Evolutionary conservation across 2,797 vertebrate genomes (phyloP), one percentile per base, ranked within the genome.

Genomic region (Rhadinocentrus ornatus): DNA sequence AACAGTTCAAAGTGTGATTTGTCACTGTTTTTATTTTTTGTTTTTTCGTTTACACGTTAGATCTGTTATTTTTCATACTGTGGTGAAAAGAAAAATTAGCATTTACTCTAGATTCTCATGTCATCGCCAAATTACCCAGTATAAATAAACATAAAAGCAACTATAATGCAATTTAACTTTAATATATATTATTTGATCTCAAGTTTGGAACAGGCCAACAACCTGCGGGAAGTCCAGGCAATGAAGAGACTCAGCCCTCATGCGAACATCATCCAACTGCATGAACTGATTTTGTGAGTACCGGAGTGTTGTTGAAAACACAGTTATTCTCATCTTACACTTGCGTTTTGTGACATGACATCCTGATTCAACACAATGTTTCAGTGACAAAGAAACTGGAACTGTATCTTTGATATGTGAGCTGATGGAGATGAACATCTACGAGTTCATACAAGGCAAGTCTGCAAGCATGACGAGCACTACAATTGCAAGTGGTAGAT

Each of bases 381-480:
- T 85, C 84, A 97, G 97, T 74, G 95, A 97, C 92, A 95, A 93
- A 90, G 96, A 95, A 82, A 89, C 92, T 34, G 95, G 93, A 59
- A 95, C 92, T 18, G 91, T 97, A 72, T 96, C 95, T 80, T 86
- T 96, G 81, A 95, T 97, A 81, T 95, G 96, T 93, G 96, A 97
- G 91, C 95, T 98, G 84, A 97, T 96, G 96, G 94, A 97, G 81
- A 96, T 97, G 96, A 98, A 96, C 93, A 94, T 97, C 88, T 97
- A 96, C 79, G 95, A 99, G 83, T 91, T 95, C 64, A 96, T 97
- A 78, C 95, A 89, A 96, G 96, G 96, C 96, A 76, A 31, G 69
- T 66, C 1, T 66, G 9, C 11, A 57, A 20, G 32, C 16, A 4
- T 37, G 29, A 65, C 20, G 44, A 39, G 13, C n/a, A 37, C 3